Evolutionary conservation across 2,797 vertebrate species (phyloP).

Genomic region (Oceanodroma leucorhoa): DNA sequence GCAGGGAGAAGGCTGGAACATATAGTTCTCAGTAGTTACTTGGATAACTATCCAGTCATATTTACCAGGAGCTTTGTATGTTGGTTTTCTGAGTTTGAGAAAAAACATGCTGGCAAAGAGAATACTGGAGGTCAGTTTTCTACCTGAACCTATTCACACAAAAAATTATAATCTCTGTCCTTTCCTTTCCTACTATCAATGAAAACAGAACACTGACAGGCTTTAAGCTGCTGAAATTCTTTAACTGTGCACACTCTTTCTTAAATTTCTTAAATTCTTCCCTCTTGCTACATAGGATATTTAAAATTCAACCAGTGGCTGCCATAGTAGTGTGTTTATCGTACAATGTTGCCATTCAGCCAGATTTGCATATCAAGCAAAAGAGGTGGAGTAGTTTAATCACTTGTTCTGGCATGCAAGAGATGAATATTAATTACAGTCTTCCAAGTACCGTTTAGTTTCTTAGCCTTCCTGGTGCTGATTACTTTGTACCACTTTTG

Average conservation of each 20-base stretch:
- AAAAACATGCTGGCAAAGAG: not conserved
- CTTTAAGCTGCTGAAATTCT: not conserved
- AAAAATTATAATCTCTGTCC: not conserved
- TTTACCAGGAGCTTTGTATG: not conserved
- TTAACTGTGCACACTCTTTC: not conserved
- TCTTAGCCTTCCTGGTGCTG: not conserved
- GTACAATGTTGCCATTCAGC: not conserved
- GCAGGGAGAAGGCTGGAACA: not conserved
- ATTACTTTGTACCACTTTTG: not conserved
- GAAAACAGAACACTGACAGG: not conserved
- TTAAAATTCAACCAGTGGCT: not conserved
- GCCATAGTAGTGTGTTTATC: not conserved
- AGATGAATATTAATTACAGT: slow-evolving; percentile 50
- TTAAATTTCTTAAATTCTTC: not conserved
- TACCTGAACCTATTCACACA: not conserved
- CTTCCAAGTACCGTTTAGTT: not conserved
- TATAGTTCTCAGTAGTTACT: not conserved
- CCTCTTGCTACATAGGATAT: not conserved
- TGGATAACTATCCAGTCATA: not conserved
- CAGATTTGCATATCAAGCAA: not conserved
- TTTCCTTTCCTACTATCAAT: not conserved
- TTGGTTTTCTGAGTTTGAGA: not conserved
- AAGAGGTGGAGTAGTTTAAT: slow-evolving; percentile 8
- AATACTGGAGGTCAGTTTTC: not conserved
- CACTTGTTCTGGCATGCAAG: slow-evolving; percentile 1